phyloP scores from a whole-genome alignment of 30 jellyfish, hydroid and myxozoan genomes.

The Chironex yamaguchii region DNA sequence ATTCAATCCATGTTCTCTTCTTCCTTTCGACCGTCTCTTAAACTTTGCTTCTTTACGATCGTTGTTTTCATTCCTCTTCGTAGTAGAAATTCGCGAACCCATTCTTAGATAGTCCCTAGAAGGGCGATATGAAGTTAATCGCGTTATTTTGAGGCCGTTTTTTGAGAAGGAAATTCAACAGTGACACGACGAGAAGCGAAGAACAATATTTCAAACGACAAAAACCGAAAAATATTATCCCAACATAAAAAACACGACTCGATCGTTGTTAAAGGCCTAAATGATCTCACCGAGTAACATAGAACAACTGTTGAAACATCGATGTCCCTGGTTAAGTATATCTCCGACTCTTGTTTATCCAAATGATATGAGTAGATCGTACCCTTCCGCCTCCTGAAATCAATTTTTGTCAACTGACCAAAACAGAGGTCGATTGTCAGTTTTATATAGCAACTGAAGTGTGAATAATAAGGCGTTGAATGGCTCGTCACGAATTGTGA shows the following conservation, averaged over 20 bases:
- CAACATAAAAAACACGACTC: not conserved
- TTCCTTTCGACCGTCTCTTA: constrained; percentile 79
- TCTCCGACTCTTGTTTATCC: no score
- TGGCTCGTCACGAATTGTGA: not conserved
- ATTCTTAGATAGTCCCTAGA: constrained; percentile 96
- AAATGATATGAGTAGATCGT: no score
- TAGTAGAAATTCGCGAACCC: constrained; percentile 98
- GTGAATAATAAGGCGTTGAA: not conserved
- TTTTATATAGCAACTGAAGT: not conserved
- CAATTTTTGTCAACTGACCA: not conserved
- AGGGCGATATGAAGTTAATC: constrained; percentile 94
- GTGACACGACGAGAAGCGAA: not conserved
- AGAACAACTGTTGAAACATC: not conserved
- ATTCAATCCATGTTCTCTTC: constrained; percentile 78
- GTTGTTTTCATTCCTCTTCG: constrained; percentile 86
- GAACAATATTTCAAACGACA: not conserved
- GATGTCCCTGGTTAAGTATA: not conserved
- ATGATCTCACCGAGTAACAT: not conserved
- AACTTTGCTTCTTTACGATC: constrained; percentile 94
- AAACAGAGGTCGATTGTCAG: not conserved
- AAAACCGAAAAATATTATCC: not conserved
- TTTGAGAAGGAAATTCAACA: no score
- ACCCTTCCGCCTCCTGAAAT: no score
- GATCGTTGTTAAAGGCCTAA: not conserved
- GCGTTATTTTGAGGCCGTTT: constrained; percentile 90